phyloP scores from a whole-genome alignment of 2,888 invertebrate species.

The Laothoe populi region DNA sequence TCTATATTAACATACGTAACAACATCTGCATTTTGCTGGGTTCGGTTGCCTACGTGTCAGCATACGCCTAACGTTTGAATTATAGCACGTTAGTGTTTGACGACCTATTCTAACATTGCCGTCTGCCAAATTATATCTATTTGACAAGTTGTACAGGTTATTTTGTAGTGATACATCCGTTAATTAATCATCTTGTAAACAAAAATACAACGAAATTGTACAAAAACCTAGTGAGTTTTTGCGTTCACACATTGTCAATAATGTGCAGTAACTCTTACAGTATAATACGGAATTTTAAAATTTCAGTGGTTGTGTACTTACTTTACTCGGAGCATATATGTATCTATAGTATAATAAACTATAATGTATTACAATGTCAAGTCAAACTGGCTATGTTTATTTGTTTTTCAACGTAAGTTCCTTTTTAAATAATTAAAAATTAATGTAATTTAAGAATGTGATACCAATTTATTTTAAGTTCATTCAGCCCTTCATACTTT shows the following conservation, averaged over 20 bases:
- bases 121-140: not conserved
- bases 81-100: not conserved
- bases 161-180: conserved; percentile 24
- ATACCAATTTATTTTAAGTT: conserved; percentile 80
- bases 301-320: conserved; percentile 83
- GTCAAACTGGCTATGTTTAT: conserved; percentile 55
- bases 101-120: not conserved
- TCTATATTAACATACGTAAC: not conserved
- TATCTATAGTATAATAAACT: conserved; percentile 34
- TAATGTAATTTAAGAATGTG: conserved; percentile 79
- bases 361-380: conserved; percentile 45
- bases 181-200: conserved; percentile 16
- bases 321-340: conserved; percentile 49
- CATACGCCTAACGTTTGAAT: not conserved
- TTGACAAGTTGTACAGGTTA: conserved; percentile 53
- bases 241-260: conserved; percentile 42
- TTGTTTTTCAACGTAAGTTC: conserved; percentile 75
- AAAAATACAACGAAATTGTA: conserved; percentile 41
- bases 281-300: conserved; percentile 32
- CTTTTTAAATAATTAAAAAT: conserved; percentile 76
- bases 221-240: conserved; percentile 44
- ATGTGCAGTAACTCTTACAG: conserved; percentile 35
- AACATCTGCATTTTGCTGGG: not conserved
- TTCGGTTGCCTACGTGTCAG: not conserved
- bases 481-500: conserved; percentile 62